phyloP scores from a whole-genome alignment of 2,113 vertebrate genomes.

The Danionella cerebrum region DNA sequence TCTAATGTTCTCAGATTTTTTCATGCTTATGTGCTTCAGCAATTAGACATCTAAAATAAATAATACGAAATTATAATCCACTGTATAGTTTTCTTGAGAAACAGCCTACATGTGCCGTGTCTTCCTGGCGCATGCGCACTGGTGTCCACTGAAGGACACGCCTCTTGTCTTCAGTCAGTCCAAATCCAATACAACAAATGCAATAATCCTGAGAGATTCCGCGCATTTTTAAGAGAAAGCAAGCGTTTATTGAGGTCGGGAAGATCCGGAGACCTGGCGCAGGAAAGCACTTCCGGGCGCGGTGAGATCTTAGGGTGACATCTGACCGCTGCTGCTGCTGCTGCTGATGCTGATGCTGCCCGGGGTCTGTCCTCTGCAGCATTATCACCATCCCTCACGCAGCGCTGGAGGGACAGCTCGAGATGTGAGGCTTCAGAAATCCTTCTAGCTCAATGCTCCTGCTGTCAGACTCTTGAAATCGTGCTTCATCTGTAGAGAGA shows the following conservation, averaged over 20 bases:
- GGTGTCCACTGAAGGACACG: slow-evolving; percentile 47
- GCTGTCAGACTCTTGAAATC: not conserved
- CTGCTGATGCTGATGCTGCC: too few species aligned
- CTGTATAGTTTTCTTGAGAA: not conserved
- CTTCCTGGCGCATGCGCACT: slow-evolving; percentile 21
- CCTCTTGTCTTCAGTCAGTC: slow-evolving; percentile 52
- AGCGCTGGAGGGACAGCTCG: not conserved
- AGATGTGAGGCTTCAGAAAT: too few species aligned
- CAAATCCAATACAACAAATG: not conserved
- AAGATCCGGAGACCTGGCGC: not conserved
- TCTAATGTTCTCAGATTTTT: too few species aligned
- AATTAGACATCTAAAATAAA: too few species aligned
- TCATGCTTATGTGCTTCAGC: too few species aligned
- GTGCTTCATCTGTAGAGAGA: not conserved
- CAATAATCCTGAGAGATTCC: not conserved
- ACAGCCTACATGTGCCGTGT: slow-evolving; percentile 42
- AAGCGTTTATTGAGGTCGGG: not conserved
- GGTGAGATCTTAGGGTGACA: not conserved
- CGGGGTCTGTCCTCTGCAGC: too few species aligned
- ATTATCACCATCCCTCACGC: not conserved
- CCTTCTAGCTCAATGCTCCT: too few species aligned
- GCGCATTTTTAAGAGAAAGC: not conserved
- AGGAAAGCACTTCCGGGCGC: not conserved
- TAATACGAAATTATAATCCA: too few species aligned
- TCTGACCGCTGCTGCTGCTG: not conserved